Evolutionary conservation across 2,888 invertebrate species (phyloP).

Genomic region (Cephus sareptanus): DNA sequence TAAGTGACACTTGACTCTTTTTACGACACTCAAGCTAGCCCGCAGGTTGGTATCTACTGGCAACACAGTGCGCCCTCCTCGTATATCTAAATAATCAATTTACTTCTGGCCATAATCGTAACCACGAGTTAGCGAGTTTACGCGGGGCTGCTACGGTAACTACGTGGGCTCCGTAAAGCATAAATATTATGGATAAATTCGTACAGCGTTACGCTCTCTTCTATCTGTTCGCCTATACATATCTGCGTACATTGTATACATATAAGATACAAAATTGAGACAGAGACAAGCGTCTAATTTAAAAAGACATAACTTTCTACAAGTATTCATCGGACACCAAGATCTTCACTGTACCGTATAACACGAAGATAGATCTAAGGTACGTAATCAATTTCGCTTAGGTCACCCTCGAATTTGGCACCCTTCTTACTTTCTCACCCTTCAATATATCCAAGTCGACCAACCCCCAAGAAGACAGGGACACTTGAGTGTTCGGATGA

Average conservation of each 20-base stretch:
- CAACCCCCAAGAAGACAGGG: background rate
- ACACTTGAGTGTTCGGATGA: background rate
- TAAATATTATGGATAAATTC: constrained; percentile 51
- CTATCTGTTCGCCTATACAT: constrained; percentile 1
- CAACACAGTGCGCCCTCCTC: constrained; percentile 34
- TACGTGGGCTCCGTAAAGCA: constrained; percentile 48
- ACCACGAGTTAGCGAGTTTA: constrained; percentile 61
- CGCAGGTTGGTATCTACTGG: constrained; percentile 19
- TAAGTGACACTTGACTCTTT: constrained; percentile 59
- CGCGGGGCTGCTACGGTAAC: constrained; percentile 45
- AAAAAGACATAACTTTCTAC: background rate
- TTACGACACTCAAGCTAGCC: constrained; percentile 56
- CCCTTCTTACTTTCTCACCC: background rate
- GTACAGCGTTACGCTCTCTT: constrained; percentile 31
- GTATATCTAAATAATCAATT: constrained; percentile 64
- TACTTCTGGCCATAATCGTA: constrained; percentile 62
- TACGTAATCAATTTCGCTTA: background rate
- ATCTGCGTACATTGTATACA: background rate
- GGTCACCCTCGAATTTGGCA: background rate
- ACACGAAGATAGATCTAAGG: background rate
- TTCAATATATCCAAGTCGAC: background rate
- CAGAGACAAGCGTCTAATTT: background rate
- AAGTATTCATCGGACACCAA: background rate
- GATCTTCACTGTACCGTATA: background rate
- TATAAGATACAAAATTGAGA: background rate